Evolutionary conservation across 2,113 vertebrate species (phyloP).

Genomic region (Atrichornis clamosus): DNA sequence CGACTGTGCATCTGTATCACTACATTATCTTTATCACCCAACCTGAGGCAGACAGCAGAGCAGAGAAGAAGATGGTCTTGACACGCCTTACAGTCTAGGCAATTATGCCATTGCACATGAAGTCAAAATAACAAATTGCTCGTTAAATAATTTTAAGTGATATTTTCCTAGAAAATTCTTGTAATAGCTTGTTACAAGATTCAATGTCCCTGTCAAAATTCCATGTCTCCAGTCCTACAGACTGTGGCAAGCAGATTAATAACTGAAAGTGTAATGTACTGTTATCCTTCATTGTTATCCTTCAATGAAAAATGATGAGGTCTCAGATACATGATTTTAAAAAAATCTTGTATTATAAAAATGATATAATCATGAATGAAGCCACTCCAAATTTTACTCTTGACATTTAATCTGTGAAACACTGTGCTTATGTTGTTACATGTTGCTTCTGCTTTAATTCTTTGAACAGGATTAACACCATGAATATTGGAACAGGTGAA

Average conservation of each 20-base stretch:
- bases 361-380: neutral
- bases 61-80: neutral
- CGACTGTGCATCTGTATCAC: neutral
- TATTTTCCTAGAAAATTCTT: neutral
- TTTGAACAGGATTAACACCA: neutral
- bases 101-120: neutral
- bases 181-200: constrained; percentile 5
- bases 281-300: neutral
- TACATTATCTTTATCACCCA: neutral
- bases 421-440: neutral
- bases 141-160: constrained; percentile 30
- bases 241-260: constrained; percentile 31
- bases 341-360: neutral
- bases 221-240: neutral
- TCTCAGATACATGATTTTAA: neutral
- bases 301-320: neutral
- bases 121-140: constrained; percentile 56
- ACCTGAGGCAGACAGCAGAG: neutral
- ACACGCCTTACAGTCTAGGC: neutral
- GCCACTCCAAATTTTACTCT: neutral
- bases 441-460: neutral
- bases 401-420: neutral
- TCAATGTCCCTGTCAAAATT: constrained; percentile 34
- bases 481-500: neutral
- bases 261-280: neutral